Conservation (phyloP, 2,113 vertebrate genomes). For the Canis aureus region DNA sequence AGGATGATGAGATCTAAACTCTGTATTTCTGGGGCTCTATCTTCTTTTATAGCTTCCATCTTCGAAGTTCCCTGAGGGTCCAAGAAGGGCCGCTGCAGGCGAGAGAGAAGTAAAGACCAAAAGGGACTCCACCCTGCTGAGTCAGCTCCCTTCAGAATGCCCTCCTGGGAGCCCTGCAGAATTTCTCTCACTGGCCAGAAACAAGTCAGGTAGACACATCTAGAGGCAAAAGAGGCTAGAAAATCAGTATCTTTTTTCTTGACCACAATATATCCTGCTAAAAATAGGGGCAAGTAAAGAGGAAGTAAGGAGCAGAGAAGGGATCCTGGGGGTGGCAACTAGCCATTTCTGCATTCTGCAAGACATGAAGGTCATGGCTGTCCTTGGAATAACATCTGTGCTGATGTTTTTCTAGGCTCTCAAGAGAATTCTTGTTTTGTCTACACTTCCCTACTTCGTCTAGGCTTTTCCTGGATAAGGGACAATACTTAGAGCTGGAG, state of each 20-base stretch:
- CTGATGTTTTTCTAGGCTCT: not conserved
- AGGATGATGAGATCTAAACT: no score
- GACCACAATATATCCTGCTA: not conserved
- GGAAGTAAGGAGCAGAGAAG: not conserved
- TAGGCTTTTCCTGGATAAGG: not conserved
- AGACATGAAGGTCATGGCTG: not conserved
- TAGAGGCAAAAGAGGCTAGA: not conserved
- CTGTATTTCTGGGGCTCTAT: not conserved
- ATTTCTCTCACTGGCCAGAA: not conserved
- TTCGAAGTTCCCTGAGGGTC: not conserved
- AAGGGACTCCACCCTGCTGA: not conserved
- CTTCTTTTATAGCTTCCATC: not conserved
- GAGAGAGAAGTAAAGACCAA: not conserved
- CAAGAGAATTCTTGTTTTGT: not conserved
- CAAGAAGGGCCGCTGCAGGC: not conserved
- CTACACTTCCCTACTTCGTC: not conserved
- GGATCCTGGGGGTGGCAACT: not conserved
- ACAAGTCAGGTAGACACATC: not conserved
- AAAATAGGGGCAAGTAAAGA: not conserved
- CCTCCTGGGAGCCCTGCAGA: not conserved
- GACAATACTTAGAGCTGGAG: not conserved
- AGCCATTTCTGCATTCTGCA: not conserved
- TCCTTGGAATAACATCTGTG: not conserved
- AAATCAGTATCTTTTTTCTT: not conserved
- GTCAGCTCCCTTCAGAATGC: not conserved